Evolutionary conservation across 2,888 invertebrate genomes (phyloP).

Genomic region (Hypolimnas misippus): DNA sequence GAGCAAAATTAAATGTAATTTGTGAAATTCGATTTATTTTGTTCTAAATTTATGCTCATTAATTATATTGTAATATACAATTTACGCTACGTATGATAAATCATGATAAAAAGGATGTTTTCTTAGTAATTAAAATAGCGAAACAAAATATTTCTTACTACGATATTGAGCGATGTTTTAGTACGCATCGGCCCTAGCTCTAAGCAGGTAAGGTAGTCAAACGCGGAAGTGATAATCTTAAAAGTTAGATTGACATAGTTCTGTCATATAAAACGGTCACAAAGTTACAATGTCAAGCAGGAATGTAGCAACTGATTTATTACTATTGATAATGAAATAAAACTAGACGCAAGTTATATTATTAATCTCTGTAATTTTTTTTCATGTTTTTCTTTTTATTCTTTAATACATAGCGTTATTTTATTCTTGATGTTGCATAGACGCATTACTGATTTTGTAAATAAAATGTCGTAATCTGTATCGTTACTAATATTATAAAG

Average conservation of each 20-base stretch:
- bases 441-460: too few relatives aligned
- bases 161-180: slow-evolving; percentile 21
- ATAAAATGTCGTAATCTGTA: too few relatives aligned
- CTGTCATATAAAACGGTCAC: slow-evolving; percentile 70
- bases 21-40: too few relatives aligned
- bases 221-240: slow-evolving; percentile 79
- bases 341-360: not conserved
- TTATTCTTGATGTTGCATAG: too few relatives aligned
- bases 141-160: not conserved
- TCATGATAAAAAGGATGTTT: too few relatives aligned
- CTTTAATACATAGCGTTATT: not conserved
- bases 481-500: too few relatives aligned
- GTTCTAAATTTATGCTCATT: too few relatives aligned
- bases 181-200: slow-evolving; percentile 54
- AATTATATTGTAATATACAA: too few relatives aligned
- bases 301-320: slow-evolving; percentile 2
- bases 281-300: slow-evolving; percentile 69
- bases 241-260: slow-evolving; percentile 82
- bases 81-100: too few relatives aligned
- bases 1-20: too few relatives aligned
- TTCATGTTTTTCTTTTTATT: not conserved
- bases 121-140: too few relatives aligned
- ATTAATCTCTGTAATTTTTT: not conserved
- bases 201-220: slow-evolving; percentile 64
- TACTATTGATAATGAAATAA: not conserved